Base-by-base conservation (phyloP, 1,140 invertebrate genomes). In the Ladona fulva region DNA sequence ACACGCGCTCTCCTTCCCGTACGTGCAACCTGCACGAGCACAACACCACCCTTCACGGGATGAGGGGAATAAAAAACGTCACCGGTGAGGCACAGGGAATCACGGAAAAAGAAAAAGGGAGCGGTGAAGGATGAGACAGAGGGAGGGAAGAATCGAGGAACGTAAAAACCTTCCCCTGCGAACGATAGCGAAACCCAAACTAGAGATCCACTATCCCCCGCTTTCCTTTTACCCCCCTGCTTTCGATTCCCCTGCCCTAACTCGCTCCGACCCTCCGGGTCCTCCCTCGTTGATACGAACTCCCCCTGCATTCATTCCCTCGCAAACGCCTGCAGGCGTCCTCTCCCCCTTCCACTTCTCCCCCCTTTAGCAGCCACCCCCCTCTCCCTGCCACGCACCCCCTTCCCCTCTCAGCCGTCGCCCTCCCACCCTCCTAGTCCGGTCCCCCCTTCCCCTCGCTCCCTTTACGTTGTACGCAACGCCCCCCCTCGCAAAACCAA, bases 161-260 rank as follows among this genome's bases (percentile, higher is more conserved):
- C 29, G 29, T 37, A 37, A 37, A 37, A 37, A 66, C 52, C 52
- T 16, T 66, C 52, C 52, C 52, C 52, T 19, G 16, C 52, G 52
- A 66, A 66, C 52, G 52, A 66, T 66, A 66, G 52, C 52, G 14
- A 66, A 66, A 66, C 52, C 52, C 52, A 66, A 66, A 66, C 52
- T 66, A 66, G 52, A 22, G 52, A 66, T 19, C n/a, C 16, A 66
- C 52, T 66, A 66, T 66, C 52, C 16, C n/a, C 52, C 52, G 52
- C 52, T 66, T 22, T 66, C 52, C 52, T 66, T 66, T 66, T 66
- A 16, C 29, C 29, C 29, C 29, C 29, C 29, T 37, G 16, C 52
- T 22, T 22, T 66, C 14, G n/a, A 66, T 12, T 66, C 52, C 44
- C 44, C 44, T 52, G 10, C 10, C 52, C 52, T 66, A 66, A 66